Conservation (phyloP, 2,888 invertebrate genomes). For the Elgonia sp. region DNA sequence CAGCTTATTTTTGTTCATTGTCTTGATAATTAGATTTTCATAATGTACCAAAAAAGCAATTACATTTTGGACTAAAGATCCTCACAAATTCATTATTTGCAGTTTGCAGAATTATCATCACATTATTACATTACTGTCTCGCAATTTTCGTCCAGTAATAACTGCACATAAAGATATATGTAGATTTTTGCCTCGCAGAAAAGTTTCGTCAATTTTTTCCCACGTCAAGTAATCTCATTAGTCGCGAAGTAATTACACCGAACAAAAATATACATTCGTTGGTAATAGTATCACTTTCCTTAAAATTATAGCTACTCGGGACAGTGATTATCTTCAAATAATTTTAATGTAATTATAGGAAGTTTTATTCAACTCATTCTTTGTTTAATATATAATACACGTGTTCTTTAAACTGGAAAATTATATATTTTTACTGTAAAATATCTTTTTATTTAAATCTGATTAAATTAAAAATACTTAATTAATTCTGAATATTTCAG, state of each 20-base stretch:
- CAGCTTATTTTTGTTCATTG: background rate
- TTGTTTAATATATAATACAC: background rate
- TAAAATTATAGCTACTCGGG: conserved; percentile 9
- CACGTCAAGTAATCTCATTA: conserved; percentile 12
- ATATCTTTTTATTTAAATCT: too few relatives aligned
- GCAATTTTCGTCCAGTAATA: background rate
- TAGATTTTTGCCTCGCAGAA: background rate
- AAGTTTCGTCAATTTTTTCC: conserved; percentile 8
- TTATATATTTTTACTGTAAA: too few relatives aligned
- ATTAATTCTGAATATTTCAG: too few relatives aligned
- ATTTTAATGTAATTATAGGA: conserved; percentile 2
- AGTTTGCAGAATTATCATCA: background rate
- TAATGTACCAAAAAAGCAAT: background rate
- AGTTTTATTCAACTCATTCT: background rate
- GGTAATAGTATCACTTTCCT: conserved; percentile 9
- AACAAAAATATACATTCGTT: conserved; percentile 6
- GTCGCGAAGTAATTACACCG: conserved; percentile 9
- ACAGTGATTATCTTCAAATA: conserved; percentile 8
- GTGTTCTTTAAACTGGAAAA: too few relatives aligned
- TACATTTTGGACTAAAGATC: background rate
- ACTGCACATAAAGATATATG: background rate
- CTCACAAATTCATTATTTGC: background rate
- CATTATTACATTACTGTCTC: background rate
- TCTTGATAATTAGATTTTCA: background rate
- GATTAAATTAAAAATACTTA: too few relatives aligned